phyloP scores from a whole-genome alignment of 1,140 invertebrate species.

The Ceratosolen fusciceps region DNA sequence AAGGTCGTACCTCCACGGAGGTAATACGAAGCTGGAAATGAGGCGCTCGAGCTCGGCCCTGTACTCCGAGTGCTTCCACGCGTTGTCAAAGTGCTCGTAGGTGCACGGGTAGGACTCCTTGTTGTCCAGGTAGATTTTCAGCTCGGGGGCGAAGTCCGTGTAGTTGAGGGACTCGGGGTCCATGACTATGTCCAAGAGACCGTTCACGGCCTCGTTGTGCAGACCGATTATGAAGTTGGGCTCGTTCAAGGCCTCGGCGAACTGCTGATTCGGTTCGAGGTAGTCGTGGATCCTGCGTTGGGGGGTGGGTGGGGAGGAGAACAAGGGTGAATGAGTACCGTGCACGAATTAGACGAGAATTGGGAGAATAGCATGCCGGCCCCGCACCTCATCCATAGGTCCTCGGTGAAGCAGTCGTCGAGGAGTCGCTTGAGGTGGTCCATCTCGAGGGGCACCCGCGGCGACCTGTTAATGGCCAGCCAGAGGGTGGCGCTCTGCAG shows the following conservation, averaged over 20 bases:
- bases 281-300: slow-evolving; percentile 72
- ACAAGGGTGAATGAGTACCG: no score
- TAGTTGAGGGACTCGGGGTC: slow-evolving; percentile 70
- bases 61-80: slow-evolving; percentile 69
- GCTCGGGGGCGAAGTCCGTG: slow-evolving; percentile 72
- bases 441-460: slow-evolving; percentile 73
- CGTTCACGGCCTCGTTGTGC: slow-evolving; percentile 77
- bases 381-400: slow-evolving; percentile 75
- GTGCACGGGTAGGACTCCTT: slow-evolving; percentile 65
- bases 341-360: no score
- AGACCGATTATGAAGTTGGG: slow-evolving; percentile 75
- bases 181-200: slow-evolving; percentile 75
- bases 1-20: slow-evolving; percentile 63
- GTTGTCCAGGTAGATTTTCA: slow-evolving; percentile 68
- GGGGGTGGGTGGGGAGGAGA: no score
- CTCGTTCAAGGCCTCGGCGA: slow-evolving; percentile 70
- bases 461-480: slow-evolving; percentile 73
- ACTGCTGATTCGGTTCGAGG: slow-evolving; percentile 68
- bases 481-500: slow-evolving; percentile 74
- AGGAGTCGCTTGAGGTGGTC: slow-evolving; percentile 74
- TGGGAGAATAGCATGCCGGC: no score
- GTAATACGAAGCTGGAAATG: slow-evolving; percentile 60
- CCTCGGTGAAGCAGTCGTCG: slow-evolving; percentile 75
- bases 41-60: slow-evolving; percentile 56
- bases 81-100: slow-evolving; percentile 73